Percentiles rank a stretch among this genome's conserved stretches.
phyloP scores from a whole-genome alignment of 2,113 vertebrate species.

The Steatornis caripensis region DNA sequence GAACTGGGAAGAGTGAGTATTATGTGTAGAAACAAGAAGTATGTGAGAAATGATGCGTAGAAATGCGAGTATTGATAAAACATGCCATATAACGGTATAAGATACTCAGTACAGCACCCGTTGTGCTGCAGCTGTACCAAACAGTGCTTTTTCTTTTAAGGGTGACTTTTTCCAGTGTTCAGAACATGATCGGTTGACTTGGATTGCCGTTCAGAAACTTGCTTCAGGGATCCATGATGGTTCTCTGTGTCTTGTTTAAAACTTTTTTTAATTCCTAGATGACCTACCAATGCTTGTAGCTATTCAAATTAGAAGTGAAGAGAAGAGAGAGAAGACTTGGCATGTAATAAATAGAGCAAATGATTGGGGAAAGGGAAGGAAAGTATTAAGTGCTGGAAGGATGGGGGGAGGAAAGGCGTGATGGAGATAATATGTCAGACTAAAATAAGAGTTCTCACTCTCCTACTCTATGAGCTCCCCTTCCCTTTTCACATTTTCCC shows the following conservation, averaged over 20 bases:
- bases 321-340: not conserved
- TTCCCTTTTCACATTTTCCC: not conserved
- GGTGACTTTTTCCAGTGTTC: not conserved
- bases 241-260: not conserved
- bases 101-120: not conserved
- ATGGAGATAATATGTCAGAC: not conserved
- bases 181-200: not conserved
- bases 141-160: not conserved
- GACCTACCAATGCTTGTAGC: not conserved
- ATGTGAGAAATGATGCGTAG: not conserved
- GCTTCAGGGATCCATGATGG: not conserved
- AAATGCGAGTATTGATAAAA: not conserved
- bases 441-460: not conserved
- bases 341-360: not conserved
- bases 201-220: not conserved
- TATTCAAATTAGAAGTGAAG: not conserved
- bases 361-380: not conserved
- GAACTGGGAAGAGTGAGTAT: slow-evolving; percentile 90
- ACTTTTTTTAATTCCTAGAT: not conserved
- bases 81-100: not conserved
- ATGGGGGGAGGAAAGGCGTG: not conserved
- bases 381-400: not conserved
- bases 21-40: not conserved
- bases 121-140: not conserved
- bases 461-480: not conserved